These are phyloP conservation scores for Drosophila fuyamai DNA, from an alignment of 1,140 invertebrate genomes.

Conservation along the genomic window DNA sequence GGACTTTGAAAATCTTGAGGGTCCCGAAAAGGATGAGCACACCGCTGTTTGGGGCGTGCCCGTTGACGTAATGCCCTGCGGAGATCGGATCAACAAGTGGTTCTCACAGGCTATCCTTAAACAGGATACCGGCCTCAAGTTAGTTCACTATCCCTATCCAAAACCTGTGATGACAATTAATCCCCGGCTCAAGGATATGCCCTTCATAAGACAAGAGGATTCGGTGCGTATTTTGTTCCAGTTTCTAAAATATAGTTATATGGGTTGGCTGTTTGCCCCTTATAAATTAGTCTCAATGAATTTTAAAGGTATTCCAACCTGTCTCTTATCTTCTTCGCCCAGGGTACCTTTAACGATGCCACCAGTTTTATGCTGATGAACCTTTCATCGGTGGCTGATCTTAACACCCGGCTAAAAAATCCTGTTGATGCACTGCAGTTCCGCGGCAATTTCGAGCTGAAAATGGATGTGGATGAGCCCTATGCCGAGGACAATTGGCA, in stretches of 20 bases:
- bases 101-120: slow-evolving; percentile 87
- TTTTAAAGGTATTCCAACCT: not conserved
- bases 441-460: slow-evolving; percentile 85
- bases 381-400: slow-evolving; percentile 85
- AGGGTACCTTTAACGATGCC: slow-evolving; percentile 85
- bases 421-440: slow-evolving; percentile 86
- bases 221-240: slow-evolving; percentile 51
- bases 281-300: no score
- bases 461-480: slow-evolving; percentile 82
- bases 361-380: slow-evolving; percentile 85
- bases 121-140: slow-evolving; percentile 86
- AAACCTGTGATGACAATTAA: slow-evolving; percentile 65
- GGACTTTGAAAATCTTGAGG: slow-evolving; percentile 73
- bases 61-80: slow-evolving; percentile 86
- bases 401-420: slow-evolving; percentile 82
- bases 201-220: slow-evolving; percentile 62
- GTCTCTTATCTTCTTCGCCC: not conserved
- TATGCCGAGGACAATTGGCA: slow-evolving; percentile 86
- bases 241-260: no score
- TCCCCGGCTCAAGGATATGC: slow-evolving; percentile 55
- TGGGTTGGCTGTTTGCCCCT: no score
- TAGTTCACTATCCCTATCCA: slow-evolving; percentile 87
- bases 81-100: slow-evolving; percentile 87
- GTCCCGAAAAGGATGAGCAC: slow-evolving; percentile 74
- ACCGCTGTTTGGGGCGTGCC: slow-evolving; percentile 85